Percentiles rank a stretch among this genome's conserved stretches.
These are phyloP conservation scores for Danionella dracula DNA, from an alignment of 2,797 vertebrate species.

Conservation along the genomic window DNA sequence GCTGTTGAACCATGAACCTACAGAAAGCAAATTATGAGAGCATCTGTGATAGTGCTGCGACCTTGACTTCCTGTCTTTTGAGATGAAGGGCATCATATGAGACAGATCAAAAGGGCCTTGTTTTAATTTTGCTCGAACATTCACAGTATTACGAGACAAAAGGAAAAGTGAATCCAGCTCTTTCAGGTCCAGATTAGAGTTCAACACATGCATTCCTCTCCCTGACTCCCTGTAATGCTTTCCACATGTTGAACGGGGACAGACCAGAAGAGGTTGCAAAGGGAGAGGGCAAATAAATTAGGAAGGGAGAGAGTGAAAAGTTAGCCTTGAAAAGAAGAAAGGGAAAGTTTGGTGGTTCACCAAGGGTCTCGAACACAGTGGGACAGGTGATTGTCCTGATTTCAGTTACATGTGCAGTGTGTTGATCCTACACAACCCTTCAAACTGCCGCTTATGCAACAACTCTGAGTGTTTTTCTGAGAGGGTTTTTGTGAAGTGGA, in stretches of 20 bases:
- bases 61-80: constrained; percentile 50
- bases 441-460: too few relatives aligned
- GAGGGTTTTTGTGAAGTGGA: too few relatives aligned
- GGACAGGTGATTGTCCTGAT: constrained; percentile 37
- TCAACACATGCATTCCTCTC: constrained; percentile 70
- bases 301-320: constrained; percentile 9
- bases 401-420: background rate
- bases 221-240: constrained; percentile 67
- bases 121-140: constrained; percentile 69
- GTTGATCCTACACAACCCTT: too few relatives aligned
- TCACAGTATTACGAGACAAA: constrained; percentile 63
- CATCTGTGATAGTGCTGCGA: constrained; percentile 45
- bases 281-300: constrained; percentile 40
- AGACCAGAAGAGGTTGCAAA: constrained; percentile 41
- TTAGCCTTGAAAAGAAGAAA: constrained; percentile 37
- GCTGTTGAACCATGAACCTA: constrained; percentile 49
- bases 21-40: constrained; percentile 29
- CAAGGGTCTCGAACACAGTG: constrained; percentile 17
- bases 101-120: constrained; percentile 58
- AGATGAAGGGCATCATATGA: constrained; percentile 62
- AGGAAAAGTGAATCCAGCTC: constrained; percentile 58
- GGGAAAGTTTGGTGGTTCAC: constrained; percentile 31
- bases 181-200: constrained; percentile 67
- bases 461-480: too few relatives aligned
- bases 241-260: constrained; percentile 66